Evolutionary conservation across 2,797 vertebrate species (phyloP), one percentile per base, ranked within the genome.

Genomic region (Ceryle rudis): DNA sequence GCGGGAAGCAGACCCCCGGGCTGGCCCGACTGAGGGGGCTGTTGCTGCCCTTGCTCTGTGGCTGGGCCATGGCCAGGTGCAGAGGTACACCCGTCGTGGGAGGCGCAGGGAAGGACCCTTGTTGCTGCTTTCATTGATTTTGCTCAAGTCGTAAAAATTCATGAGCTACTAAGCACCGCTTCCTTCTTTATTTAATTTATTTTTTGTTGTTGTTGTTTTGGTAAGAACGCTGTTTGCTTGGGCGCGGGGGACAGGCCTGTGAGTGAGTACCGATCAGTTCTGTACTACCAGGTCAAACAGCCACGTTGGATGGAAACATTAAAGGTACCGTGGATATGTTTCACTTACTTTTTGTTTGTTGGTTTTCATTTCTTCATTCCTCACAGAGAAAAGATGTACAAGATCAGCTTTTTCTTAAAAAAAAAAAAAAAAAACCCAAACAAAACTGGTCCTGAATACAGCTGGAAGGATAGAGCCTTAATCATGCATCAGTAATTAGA

Each of bases 211-310:
- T 18, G 17, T 54, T 18, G 19, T 18, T 52, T 91, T 49, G 39
- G 5, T 58, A 72, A 98, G 98, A 98, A 99, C 93, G 99, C 99
- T 55, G 99, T 99, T 97, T 99, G 99, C 95, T 96, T 99, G 81
- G 99, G 99, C 95, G 99, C 99, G 2, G 99, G 99, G 80, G 99
- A 99, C 98, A 99, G 99, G 93, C 98, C 98, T 3, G 98, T 98
- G 93, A 98, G 97, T 28, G 99, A 99, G 83, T 99, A 99, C 90
- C 98, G 98, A 96, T 99, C 99, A 0, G 99, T 99, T 49, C 99
- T 99, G 75, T 99, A 99, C 98, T 99, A 99, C 94, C 99, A 99
- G 98, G 97, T 99, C 97, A 99, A 99, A 95, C 99, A 99, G 95
- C 99, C 99, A 5, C 99, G 99, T 29, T 99, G 99, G 99, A 99